These are phyloP conservation scores for Etheostoma spectabile DNA, from an alignment of 2,113 vertebrate genomes.

Conservation along the genomic window DNA sequence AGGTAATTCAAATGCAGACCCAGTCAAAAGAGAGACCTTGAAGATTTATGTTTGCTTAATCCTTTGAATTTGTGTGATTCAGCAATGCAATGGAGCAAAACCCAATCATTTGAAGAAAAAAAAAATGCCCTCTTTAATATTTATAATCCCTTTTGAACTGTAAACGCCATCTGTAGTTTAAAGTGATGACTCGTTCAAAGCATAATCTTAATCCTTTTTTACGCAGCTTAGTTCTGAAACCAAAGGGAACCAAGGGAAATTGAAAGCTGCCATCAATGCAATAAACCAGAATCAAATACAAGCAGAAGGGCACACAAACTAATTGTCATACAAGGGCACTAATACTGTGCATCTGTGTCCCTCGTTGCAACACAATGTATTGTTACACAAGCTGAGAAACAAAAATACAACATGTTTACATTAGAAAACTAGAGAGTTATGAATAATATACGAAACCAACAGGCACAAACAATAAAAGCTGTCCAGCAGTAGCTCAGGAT, in stretches of 20 bases:
- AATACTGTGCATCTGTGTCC: constrained; percentile 67
- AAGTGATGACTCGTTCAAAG: constrained; percentile 85
- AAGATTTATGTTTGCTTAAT: constrained; percentile 78
- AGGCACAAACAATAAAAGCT: background rate
- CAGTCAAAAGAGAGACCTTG: constrained; percentile 71
- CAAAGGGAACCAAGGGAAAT: constrained; percentile 74
- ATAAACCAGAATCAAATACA: constrained; percentile 77
- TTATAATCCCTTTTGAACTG: constrained; percentile 84
- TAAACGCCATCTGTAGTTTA: constrained; percentile 85
- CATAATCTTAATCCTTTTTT: constrained; percentile 83
- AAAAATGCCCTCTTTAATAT: constrained; percentile 81
- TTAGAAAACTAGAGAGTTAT: constrained; percentile 20
- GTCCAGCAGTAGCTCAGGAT: constrained; percentile 4
- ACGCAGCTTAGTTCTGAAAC: constrained; percentile 76
- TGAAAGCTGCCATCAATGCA: constrained; percentile 81
- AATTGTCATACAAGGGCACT: constrained; percentile 66
- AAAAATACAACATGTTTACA: background rate
- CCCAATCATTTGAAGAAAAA: constrained; percentile 71
- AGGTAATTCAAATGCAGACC: constrained; percentile 73
- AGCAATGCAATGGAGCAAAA: constrained; percentile 75
- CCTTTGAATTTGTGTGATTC: constrained; percentile 76
- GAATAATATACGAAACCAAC: constrained; percentile 20
- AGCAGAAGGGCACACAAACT: constrained; percentile 69
- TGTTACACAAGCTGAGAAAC: constrained; percentile 30
- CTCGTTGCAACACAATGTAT: constrained; percentile 32